Evolutionary conservation across 23 tunicate species (phyloP).

Genomic region (Oikopleura dioica): DNA sequence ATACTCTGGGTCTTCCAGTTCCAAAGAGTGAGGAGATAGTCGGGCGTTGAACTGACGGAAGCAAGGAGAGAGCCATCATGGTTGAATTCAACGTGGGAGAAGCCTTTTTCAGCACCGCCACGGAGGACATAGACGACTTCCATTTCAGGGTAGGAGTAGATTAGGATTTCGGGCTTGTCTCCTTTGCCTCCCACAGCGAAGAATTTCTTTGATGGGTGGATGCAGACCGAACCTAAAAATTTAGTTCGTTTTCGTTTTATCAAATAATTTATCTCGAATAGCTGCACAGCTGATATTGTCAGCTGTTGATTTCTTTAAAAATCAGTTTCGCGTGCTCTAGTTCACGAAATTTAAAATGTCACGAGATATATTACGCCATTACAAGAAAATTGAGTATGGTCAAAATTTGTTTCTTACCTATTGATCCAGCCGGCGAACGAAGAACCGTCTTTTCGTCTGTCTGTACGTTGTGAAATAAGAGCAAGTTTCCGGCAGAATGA

Average conservation of each 20-base stretch:
- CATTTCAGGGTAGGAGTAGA: constrained; percentile 22
- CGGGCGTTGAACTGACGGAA: constrained; percentile 82
- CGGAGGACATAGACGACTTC: not conserved
- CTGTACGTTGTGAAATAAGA: constrained; percentile 14
- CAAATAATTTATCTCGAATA: too few relatives aligned
- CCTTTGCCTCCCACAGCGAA: constrained; percentile 95
- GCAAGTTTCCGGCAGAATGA: constrained; percentile 82
- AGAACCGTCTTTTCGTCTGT: not conserved
- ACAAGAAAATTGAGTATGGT: too few relatives aligned
- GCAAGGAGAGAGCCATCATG: constrained; percentile 60
- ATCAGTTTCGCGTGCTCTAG: too few relatives aligned
- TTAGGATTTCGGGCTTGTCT: constrained; percentile 42
- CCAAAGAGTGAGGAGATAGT: constrained; percentile 90
- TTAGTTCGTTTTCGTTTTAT: too few relatives aligned
- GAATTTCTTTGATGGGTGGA: constrained; percentile 36
- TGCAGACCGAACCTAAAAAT: too few relatives aligned
- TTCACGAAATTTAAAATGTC: too few relatives aligned
- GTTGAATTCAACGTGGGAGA: not conserved
- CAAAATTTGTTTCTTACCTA: too few relatives aligned
- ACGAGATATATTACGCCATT: too few relatives aligned
- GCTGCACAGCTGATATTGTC: too few relatives aligned
- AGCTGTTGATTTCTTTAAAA: too few relatives aligned
- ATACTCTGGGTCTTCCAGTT: constrained; percentile 61
- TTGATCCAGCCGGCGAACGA: not conserved
- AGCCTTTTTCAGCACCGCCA: constrained; percentile 10